These are phyloP conservation scores for Bombus sylvicola DNA, from an alignment of 1,140 invertebrate genomes.

Conservation along the genomic window DNA sequence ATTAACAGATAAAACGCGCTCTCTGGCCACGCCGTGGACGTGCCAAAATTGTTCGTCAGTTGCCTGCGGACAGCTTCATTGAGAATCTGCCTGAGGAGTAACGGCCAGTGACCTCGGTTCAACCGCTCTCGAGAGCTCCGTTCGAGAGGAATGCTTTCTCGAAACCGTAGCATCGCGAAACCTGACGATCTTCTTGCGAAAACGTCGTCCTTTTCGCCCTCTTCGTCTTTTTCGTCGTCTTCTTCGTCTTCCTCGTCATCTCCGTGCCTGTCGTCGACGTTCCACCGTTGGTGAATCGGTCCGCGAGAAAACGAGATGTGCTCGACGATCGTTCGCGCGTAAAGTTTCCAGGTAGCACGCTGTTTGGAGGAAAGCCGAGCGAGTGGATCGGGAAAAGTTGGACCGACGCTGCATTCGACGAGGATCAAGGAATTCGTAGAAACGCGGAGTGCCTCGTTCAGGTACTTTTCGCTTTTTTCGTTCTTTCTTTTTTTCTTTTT, in stretches of 20 bases:
- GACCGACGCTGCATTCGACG: not conserved
- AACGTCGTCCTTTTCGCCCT: not conserved
- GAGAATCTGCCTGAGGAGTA: conserved; percentile 15
- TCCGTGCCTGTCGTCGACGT: not conserved
- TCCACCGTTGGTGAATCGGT: not conserved
- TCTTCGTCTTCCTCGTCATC: not conserved
- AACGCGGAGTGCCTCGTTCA: not conserved
- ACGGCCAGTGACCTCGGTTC: conserved; percentile 34
- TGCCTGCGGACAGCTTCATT: conserved; percentile 39
- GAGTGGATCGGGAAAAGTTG: not conserved
- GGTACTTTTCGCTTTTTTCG: not conserved
- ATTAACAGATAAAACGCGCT: conserved; percentile 32
- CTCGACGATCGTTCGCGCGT: not conserved
- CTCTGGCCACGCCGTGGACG: not conserved
- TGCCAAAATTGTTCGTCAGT: conserved; percentile 28
- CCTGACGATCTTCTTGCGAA: not conserved
- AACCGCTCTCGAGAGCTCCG: not conserved
- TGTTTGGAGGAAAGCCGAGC: not conserved
- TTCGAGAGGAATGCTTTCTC: conserved; percentile 38
- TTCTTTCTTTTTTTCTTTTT: too few species aligned
- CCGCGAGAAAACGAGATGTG: not conserved
- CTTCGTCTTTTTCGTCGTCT: not conserved
- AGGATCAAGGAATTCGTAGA: not conserved
- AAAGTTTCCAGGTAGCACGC: not conserved
- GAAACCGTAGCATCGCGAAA: conserved; percentile 26